Evolutionary conservation across 2,888 invertebrate species (phyloP), one percentile per base, ranked within the genome.

Genomic region (Globia sparganii): DNA sequence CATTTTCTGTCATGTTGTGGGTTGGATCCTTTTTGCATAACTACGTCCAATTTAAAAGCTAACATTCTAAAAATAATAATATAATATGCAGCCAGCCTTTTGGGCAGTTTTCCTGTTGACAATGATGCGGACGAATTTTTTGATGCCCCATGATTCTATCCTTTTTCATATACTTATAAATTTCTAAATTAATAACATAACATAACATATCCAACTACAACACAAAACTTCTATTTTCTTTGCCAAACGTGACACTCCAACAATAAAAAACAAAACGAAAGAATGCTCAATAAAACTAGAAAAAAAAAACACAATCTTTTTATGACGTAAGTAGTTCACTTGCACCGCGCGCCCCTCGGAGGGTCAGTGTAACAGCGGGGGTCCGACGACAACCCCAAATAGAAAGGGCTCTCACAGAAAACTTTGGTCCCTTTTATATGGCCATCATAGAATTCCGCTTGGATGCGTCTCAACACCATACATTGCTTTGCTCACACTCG

Each of bases 321-420:
- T 67, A 82, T 81, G 73, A 80, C 73, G 40, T 83, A 80, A 81
- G 67, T 75, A 84, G 87, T 91, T 92, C 86, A 73, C 93, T 95
- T 94, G 92, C 73, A 76, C 92, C 93, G 81, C 62, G 77, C 86
- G 87, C 84, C 82, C 91, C 87, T 83, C 90, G 90, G 90, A 94
- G 95, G 94, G 94, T 94, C 95, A 95, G 91, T 93, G 91, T 93
- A 93, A 92, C 94, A 91, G 92, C 92, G 87, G 94, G 95, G 95
- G 94, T 90, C 92, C 93, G 93, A 91, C 94, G 95, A 95, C 95
- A 94, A 94, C 96, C 95, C 95, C 92, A 95, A 94, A 94, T 92
- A 93, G 93, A 93, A 95, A 95, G 94, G 95, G 94, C 93, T 91
- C 93, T 91, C 90, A 80, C 90, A 91, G 92, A 92, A 93, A 94